A percentile compares a stretch with the other conserved stretches of the same genome.
phyloP scores from a whole-genome alignment of 2,888 invertebrate species.

The Drosophila parthenogenetica region DNA sequence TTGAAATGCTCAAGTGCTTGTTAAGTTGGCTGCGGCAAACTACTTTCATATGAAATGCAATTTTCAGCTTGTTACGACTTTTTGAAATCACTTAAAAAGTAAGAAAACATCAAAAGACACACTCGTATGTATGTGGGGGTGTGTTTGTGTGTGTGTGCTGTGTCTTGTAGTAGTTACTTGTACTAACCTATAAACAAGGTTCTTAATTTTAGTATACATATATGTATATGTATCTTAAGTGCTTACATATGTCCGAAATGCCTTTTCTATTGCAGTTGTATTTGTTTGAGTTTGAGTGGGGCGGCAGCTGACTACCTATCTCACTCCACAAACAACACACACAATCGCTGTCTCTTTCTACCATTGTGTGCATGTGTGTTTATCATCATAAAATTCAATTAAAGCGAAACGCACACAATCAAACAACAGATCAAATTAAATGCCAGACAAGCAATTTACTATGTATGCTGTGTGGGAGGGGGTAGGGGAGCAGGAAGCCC shows the following conservation, averaged over 20 bases:
- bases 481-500: conserved; percentile 9
- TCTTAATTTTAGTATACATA: conserved; percentile 31
- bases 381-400: conserved; percentile 80
- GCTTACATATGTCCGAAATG: conserved; percentile 47
- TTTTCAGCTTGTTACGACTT: not conserved
- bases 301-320: not conserved
- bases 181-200: conserved; percentile 10
- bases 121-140: not conserved
- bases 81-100: not conserved
- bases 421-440: conserved; percentile 81
- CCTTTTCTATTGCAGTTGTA: conserved; percentile 24
- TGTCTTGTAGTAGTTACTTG: conserved; percentile 1
- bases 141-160: not conserved
- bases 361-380: conserved; percentile 34
- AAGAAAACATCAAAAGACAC: conserved; percentile 13
- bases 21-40: conserved; percentile 7
- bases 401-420: conserved; percentile 79
- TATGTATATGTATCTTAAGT: conserved; percentile 26
- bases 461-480: conserved; percentile 52
- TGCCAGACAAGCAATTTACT: conserved; percentile 79
- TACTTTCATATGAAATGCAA: not conserved
- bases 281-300: not conserved
- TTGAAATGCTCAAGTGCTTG: not conserved
- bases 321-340: not conserved
- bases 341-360: not conserved